These are phyloP conservation scores for Blastobasis lacticolella DNA, from an alignment of 2,888 invertebrate genomes.

Conservation along the genomic window DNA sequence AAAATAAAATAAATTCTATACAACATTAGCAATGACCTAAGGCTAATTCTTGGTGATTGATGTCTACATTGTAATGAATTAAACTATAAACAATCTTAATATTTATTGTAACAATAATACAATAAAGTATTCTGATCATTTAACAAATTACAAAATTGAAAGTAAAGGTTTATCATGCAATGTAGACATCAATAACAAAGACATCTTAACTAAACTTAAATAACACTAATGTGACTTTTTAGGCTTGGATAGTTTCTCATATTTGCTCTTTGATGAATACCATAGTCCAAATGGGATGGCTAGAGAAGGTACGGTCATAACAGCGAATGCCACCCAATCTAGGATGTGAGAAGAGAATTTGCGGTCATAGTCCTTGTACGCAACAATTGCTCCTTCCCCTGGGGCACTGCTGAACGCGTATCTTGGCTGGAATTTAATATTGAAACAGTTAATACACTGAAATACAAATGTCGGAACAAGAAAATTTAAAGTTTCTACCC, in stretches of 20 bases:
- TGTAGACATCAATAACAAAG: no score
- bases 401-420: constrained; percentile 88
- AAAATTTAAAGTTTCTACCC: no score
- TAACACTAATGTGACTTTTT: constrained; percentile 76
- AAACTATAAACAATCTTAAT: no score
- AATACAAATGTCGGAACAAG: neutral
- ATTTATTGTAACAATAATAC: no score
- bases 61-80: no score
- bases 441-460: neutral
- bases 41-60: no score
- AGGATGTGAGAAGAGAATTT: constrained; percentile 97
- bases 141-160: no score
- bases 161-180: no score
- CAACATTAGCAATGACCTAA: constrained; percentile 38
- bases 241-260: constrained; percentile 84
- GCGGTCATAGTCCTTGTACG: constrained; percentile 93
- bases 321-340: constrained; percentile 97
- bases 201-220: constrained; percentile 19
- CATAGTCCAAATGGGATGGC: constrained; percentile 95
- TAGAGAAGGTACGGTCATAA: constrained; percentile 96
- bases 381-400: constrained; percentile 95
- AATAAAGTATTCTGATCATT: no score
- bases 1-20: constrained; percentile 4
- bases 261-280: constrained; percentile 96
- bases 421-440: constrained; percentile 76